Base-by-base conservation (phyloP, 2,888 invertebrate species). In the Rhaphigaster nebulosa region DNA sequence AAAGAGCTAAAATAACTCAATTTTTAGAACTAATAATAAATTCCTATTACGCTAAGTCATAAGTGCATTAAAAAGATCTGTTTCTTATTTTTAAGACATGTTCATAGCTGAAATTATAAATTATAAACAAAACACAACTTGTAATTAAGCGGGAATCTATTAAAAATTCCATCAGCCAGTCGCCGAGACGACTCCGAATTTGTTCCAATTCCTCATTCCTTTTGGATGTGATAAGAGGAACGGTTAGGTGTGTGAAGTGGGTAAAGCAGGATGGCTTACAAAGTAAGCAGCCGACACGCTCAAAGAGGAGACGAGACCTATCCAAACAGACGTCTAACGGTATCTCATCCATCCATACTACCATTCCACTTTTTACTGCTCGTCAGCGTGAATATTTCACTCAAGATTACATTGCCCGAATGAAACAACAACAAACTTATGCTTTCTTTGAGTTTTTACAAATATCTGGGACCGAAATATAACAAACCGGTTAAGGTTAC, bases 191-290 rank as follows among this genome's bases (percentile, higher is more conserved):
- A 65, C 29, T 15, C 15, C 13, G 15, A 4, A 65, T 29, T 29
- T 15, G 2, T 34, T 70, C 20, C 20, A 34, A 18, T 18, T 65
- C 20, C 15, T 38, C 23, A 34, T 70, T 70, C 34, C 20, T 70
- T 70, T 70, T 20, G 34, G 15, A 34, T 0, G 4, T 38, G 70
- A 34, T 34, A 29, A 8, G 70, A 70, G 13, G 70, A 70, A 70
- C 70, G 34, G 34, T 70, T 15, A 70, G 70, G 70, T 34, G 70
- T 70, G 70, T 70, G 70, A 34, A 70, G 70, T 70, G 38, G 70
- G 20, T 70, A 70, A 70, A 70, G 70, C 34, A 70, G 29, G 70
- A 70, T 70, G 70, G 70, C 38, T 70, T 70, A 70, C 70, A 70
- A 70, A 70, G 70, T 70, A 70, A 70, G 70, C 70, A 70, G 34